Evolutionary conservation across 2,888 invertebrate genomes (phyloP).

Genomic region (Mimumesa dahlbomi): DNA sequence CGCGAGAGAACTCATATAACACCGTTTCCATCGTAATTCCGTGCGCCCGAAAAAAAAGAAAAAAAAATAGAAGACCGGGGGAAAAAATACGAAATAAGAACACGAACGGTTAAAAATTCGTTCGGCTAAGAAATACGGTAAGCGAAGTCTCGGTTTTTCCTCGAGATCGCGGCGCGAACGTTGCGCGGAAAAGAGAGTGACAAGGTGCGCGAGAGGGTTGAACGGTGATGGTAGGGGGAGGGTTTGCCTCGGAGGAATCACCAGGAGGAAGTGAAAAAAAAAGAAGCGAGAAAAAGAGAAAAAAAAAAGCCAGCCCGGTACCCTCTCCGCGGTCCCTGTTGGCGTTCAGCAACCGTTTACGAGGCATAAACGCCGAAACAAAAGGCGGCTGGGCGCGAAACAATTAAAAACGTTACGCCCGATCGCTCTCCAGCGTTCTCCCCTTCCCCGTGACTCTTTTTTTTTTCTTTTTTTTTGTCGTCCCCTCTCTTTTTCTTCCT

Average conservation of each 20-base stretch:
- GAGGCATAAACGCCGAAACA: slow-evolving; percentile 78
- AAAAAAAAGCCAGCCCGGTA: slow-evolving; percentile 44
- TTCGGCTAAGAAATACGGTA: neutral
- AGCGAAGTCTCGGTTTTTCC: neutral
- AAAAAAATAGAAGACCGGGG: neutral
- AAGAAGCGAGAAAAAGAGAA: slow-evolving; percentile 52
- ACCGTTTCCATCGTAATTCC: too few species aligned
- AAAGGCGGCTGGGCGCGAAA: slow-evolving; percentile 78
- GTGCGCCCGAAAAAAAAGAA: neutral
- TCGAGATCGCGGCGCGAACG: neutral
- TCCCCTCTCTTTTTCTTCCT: slow-evolving; percentile 31
- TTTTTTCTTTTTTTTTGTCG: slow-evolving; percentile 22
- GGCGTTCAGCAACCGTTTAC: slow-evolving; percentile 73
- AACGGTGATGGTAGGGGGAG: slow-evolving; percentile 9
- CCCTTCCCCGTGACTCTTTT: slow-evolving; percentile 28
- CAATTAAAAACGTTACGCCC: slow-evolving; percentile 80
- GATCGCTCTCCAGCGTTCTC: slow-evolving; percentile 73
- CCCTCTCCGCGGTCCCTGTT: slow-evolving; percentile 27
- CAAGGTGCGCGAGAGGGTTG: slow-evolving; percentile 32
- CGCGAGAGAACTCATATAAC: too few species aligned
- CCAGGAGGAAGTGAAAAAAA: slow-evolving; percentile 49
- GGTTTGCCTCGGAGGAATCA: slow-evolving; percentile 3
- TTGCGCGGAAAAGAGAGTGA: slow-evolving; percentile 43
- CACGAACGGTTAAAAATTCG: neutral
- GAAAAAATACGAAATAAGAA: neutral